A percentile compares a stretch with the other conserved stretches of the same genome.
phyloP scores from a whole-genome alignment of 2,113 vertebrate species.

The Proteles cristata region DNA sequence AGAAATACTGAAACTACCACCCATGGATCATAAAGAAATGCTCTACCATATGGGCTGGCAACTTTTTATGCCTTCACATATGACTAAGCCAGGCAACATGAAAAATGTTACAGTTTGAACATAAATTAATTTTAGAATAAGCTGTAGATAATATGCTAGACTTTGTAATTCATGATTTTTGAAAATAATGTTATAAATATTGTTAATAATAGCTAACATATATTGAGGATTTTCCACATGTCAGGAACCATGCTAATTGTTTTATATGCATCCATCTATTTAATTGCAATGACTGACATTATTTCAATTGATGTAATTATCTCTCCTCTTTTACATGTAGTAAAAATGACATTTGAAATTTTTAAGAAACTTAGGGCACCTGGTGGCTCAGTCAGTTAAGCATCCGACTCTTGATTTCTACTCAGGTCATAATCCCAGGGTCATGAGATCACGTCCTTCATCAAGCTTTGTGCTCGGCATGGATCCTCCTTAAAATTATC shows the following conservation, averaged over 20 bases:
- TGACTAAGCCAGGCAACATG: not conserved
- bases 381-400: no score
- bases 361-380: not conserved
- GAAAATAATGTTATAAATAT: not conserved
- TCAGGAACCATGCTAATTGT: not conserved
- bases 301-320: not conserved
- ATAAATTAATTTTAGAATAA: not conserved
- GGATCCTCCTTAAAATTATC: no score
- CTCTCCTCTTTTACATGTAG: not conserved
- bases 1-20: not conserved
- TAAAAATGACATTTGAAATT: not conserved
- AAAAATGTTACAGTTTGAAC: not conserved
- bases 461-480: no score
- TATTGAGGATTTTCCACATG: not conserved
- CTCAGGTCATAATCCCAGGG: no score
- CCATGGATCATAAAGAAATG: not conserved
- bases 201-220: not conserved
- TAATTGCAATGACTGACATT: not conserved
- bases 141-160: not conserved
- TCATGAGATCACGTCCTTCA: no score
- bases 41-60: not conserved
- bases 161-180: not conserved
- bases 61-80: not conserved
- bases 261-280: not conserved
- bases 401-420: no score